Base-by-base conservation (phyloP, 1,140 invertebrate genomes). In the Papilio xuthus region DNA sequence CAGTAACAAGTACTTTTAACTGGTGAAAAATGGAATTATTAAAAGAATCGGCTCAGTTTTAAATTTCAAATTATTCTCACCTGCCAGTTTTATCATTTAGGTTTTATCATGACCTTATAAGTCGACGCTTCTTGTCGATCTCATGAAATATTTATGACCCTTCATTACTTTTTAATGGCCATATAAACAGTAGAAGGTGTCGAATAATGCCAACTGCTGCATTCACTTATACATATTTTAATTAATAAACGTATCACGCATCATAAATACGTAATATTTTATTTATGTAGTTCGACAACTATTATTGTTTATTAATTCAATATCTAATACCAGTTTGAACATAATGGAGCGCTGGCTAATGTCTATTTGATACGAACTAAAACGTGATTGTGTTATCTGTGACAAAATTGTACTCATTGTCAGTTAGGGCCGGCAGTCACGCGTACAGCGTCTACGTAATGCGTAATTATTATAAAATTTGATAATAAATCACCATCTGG, bases 401-500 rank as follows among this genome's bases (percentile, higher is more conserved):
- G 32, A 37, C 42, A 63, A 76, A 76, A 15, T 76, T 23, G 74
- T 8, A 76, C 53, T n/a, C 56, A 44, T 76, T 76, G 73, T 60
- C 3, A 42, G 53, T 26, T 53, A 69, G 23, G 13, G 79, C 28
- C 32, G 32, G 63, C 20, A 47, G 72, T 2, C 42, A 79, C 79
- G 56, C 80, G 81, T 81, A 83, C 84, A 90, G 89, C 82, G 79
- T 74, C 78, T 81, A 80, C 75, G 78, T 76, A 81, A 80, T 84
- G 80, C 85, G 84, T 91, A 89, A 92, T 93, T 91, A 92, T 91
- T 89, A 90, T 90, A 91, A 92, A 92, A 92, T 86, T 87, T 84
- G 77, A 92, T 89, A 90, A 92, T 93, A 92, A 92, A 92, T 92
- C 91, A 91, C 87, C 90, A 92, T 90, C 87, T 92, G 85, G 84